Conservation (phyloP, 2,797 vertebrate genomes). For the Coranthus polyacanthus region DNA sequence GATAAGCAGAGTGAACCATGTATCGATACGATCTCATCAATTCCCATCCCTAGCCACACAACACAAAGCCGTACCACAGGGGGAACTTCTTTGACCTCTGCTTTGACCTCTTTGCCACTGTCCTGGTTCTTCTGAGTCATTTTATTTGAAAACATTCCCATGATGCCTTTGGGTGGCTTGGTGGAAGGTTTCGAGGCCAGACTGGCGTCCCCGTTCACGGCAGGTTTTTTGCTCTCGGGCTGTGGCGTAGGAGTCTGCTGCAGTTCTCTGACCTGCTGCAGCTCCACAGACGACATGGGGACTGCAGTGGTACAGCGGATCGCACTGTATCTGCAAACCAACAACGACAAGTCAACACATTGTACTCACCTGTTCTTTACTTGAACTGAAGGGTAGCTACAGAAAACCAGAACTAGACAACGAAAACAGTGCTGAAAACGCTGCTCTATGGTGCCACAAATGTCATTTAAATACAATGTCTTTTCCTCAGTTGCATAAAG, state of each 20-base stretch:
- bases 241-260: constrained; percentile 45
- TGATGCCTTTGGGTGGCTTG: constrained; percentile 90
- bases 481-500: no score
- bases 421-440: no score
- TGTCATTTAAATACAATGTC: no score
- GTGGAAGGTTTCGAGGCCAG: constrained; percentile 66
- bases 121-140: constrained; percentile 81
- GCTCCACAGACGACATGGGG: constrained; percentile 77
- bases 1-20: no score
- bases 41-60: no score
- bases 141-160: constrained; percentile 92
- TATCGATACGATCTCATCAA: no score
- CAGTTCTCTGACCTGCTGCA: constrained; percentile 65
- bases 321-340: constrained; percentile 90
- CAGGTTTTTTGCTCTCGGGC: constrained; percentile 47
- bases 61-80: constrained; percentile 63
- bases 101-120: constrained; percentile 81
- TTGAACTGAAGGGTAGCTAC: no score
- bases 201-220: constrained; percentile 77
- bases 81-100: constrained; percentile 83
- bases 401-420: no score
- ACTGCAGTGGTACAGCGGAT: constrained; percentile 89
- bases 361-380: no score
- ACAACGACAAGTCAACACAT: no score
- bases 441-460: no score